Conservation (phyloP, 2,888 invertebrate genomes). For the Drosophila putrida region DNA sequence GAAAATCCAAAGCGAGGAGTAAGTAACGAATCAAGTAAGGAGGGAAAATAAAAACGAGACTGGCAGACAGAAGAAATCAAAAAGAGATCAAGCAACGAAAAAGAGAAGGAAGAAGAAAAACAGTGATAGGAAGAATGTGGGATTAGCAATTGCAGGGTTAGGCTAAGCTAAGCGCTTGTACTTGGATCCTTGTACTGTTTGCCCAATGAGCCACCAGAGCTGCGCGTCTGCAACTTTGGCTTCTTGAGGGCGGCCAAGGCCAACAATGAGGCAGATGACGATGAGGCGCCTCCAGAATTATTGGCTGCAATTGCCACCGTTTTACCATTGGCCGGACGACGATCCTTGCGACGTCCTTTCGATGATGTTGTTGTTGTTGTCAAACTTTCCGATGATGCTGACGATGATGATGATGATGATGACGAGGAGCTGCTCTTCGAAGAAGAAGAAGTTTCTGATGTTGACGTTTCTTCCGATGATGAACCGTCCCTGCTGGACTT, state of each 20-base stretch:
- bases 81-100: too few relatives aligned
- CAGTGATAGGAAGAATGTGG: background rate
- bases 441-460: constrained; percentile 17
- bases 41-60: too few relatives aligned
- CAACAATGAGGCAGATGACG: constrained; percentile 52
- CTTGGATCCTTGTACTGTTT: constrained; percentile 85
- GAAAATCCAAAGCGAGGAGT: too few relatives aligned
- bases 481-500: constrained; percentile 10
- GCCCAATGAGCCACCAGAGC: constrained; percentile 33
- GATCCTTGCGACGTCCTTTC: constrained; percentile 7
- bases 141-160: background rate
- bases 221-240: constrained; percentile 66
- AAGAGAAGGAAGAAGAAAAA: background rate
- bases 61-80: too few relatives aligned
- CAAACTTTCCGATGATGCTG: background rate
- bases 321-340: constrained; percentile 57
- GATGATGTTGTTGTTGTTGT: constrained; percentile 1
- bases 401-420: background rate
- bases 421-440: background rate
- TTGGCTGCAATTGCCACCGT: background rate
- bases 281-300: constrained; percentile 8
- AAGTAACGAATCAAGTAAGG: too few relatives aligned
- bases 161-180: constrained; percentile 56
- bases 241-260: constrained; percentile 65
- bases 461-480: constrained; percentile 12